Conservation (phyloP, 2,797 vertebrate genomes). For the Triplophysa bombifrons region DNA sequence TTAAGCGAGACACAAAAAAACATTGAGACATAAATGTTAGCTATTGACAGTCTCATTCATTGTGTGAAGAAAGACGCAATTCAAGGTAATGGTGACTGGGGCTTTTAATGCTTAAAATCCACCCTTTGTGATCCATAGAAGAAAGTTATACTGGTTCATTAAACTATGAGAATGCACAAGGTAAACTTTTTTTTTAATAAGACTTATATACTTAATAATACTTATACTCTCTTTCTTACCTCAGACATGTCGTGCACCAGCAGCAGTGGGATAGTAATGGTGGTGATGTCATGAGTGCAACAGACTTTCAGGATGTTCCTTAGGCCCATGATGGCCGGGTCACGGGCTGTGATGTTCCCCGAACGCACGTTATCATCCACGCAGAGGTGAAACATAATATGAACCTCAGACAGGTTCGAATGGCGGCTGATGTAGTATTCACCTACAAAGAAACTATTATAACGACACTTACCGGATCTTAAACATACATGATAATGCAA, state of each 20-base stretch:
- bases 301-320: conserved; percentile 99
- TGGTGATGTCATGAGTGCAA: conserved; percentile 95
- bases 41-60: background rate
- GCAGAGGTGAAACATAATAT: conserved; percentile 94
- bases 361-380: conserved; percentile 95
- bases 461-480: too few relatives aligned
- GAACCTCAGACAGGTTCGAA: conserved; percentile 96
- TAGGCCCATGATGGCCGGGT: conserved; percentile 97
- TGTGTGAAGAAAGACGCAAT: background rate
- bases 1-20: too few relatives aligned
- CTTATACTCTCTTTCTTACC: conserved; percentile 71
- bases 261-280: conserved; percentile 91
- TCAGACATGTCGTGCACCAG: conserved; percentile 98
- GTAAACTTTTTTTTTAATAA: too few relatives aligned
- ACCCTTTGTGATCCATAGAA: background rate
- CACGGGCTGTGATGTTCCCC: conserved; percentile 90
- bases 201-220: too few relatives aligned
- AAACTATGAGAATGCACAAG: too few relatives aligned
- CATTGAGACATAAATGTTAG: too few relatives aligned
- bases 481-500: background rate
- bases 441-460: conserved; percentile 71
- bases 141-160: too few relatives aligned
- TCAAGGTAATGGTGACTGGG: background rate
- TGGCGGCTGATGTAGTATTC: conserved; percentile 97
- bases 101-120: background rate